phyloP scores from a whole-genome alignment of 53 echinoderm and acorn worm species.

The Paelopatides confundens region DNA sequence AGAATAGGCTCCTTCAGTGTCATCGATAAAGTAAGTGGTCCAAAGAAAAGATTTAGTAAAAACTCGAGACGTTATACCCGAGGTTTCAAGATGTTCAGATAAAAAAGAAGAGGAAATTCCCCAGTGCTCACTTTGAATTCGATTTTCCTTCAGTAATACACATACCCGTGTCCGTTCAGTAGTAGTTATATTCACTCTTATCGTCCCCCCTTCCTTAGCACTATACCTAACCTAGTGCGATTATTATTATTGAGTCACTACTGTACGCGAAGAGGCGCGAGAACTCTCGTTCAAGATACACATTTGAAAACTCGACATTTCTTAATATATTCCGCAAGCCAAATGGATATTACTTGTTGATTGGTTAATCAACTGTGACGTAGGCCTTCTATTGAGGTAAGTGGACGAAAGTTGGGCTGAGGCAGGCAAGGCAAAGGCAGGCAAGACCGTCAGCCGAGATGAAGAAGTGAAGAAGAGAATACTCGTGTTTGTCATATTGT shows the following conservation, averaged over 20 bases:
- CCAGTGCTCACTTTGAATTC: constrained; percentile 20
- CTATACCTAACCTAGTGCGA: not conserved
- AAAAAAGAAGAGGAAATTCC: not conserved
- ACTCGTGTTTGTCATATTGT: not conserved
- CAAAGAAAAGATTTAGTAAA: not conserved
- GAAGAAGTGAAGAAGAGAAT: not conserved
- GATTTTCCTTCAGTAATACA: constrained; percentile 1
- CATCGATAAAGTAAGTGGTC: constrained; percentile 18
- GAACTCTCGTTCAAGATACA: not conserved
- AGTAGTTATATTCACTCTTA: not conserved
- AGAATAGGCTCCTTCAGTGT: not conserved
- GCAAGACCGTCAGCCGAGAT: not conserved
- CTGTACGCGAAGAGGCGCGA: not conserved
- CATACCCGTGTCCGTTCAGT: not conserved
- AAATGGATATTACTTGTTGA: not conserved
- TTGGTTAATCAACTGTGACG: constrained; percentile 21
- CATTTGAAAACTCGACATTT: constrained; percentile 31
- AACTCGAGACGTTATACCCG: not conserved
- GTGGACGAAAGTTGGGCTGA: constrained; percentile 9
- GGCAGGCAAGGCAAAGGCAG: not conserved
- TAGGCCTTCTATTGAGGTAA: not conserved
- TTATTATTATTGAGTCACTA: not conserved
- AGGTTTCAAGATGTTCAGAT: not conserved
- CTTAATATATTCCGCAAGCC: constrained; percentile 13
- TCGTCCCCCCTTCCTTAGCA: not conserved